Evolutionary conservation across 2,113 vertebrate species (phyloP), one percentile per base, ranked within the genome.

Genomic region (Jacana jacana): DNA sequence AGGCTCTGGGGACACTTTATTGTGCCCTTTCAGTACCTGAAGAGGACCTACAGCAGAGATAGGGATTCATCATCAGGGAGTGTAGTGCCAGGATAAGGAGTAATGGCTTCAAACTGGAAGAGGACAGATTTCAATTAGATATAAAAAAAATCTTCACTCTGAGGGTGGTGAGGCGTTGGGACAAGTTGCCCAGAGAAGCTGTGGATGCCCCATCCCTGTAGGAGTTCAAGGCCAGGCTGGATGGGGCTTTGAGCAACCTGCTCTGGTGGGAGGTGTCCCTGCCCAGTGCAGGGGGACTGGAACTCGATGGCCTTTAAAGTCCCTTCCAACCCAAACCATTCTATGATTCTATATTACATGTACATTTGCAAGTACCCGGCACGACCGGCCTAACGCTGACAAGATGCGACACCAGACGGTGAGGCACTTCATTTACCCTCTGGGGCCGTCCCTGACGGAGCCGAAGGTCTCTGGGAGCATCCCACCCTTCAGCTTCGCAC

Each of bases 401-500:
- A 13, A n/a, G 27, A 17, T 18, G 69, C 17, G 19, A 11, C 14
- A 5, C 33, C 60, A 66, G 52, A 25, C 37, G 4, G 20, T 13
- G 16, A 52, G 20, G 12, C 16, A 12, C 35, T 19, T 5, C 7
- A 4, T 54, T 30, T 35, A n/a, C 17, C 5, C 48, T 11, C 42
- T 46, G 16, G 7, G 39, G 40, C 24, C 20, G 11, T 1, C 13
- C 8, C 9, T 9, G 35, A 25, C 4, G 3, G 48, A 58, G 20
- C 23, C 27, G 9, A 14, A 11, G 6, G 61, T 2, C 25, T 35
- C 16, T 0, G 24, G 6, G 16, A 30, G 9, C 66, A 13, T 4
- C 19, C 5, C 16, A 0, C 0, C 6, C 17, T 35, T 12, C 75
- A 24, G 42, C 58, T 12, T 7, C 25, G 3, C 54, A 4, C 27